Base-by-base conservation (phyloP, 2,113 vertebrate species). In the Sebastes fasciatus region DNA sequence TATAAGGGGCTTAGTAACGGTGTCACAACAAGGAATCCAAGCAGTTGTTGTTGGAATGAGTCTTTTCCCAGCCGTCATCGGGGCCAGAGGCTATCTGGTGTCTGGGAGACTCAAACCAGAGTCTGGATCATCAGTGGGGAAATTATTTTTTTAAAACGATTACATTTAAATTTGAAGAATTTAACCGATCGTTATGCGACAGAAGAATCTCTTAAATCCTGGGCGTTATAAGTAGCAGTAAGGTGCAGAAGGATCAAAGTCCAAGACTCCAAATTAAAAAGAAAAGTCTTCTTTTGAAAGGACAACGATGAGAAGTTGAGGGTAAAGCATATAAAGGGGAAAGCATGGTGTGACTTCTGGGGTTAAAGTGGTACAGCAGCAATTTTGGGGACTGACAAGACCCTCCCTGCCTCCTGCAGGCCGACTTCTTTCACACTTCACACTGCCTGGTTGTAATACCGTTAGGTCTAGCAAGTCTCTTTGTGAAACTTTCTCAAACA, bases 11-110 rank as follows among this genome's bases (percentile, higher is more conserved):
- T 84, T 88, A 86, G 81, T 68, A 63, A 84, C 91, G 82, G 46
- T 96, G 95, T 96, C 94, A 95, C 93, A 96, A 95, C 94, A 96
- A 79, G 89, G 94, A 90, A 93, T 90, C 88, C 85, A 81, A 90
- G 92, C 88, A 88, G 90, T 91, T 89, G 78, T 86, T 93, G 87
- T 92, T 87, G 77, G 87, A 45, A 23, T n/a, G 51, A 67, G 23
- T 71, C 16, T 72, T 34, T 70, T 84, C 75, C 58, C 74, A 88
- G 64, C 17, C 12, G 1, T 65, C 51, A 26, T 17, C 4, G 2
- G 34, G 40, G 43, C 19, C 19, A 57, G 51, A 71, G 17, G 34
- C 34, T 66, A 51, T 74, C 57, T 66, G 72, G 43, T 74, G 51
- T 55, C 68, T 71, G 51, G 55, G 49, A 14, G 23, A 69, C 48